Conservation (phyloP, 2,888 invertebrate species). For the Drosophila birchii region DNA sequence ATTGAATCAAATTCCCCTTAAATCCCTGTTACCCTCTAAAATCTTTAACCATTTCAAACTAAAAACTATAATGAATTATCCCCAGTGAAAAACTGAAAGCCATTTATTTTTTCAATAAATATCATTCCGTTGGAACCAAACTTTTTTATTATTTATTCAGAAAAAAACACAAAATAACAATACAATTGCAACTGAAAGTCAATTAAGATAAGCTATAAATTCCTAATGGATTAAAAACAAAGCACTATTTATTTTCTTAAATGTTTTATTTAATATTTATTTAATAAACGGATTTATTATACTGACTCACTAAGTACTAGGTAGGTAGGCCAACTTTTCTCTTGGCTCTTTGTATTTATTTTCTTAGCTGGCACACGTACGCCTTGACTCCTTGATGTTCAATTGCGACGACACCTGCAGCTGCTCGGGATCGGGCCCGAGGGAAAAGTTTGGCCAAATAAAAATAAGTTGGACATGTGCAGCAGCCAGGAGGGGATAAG, state of each 20-base stretch:
- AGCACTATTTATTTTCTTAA: not conserved
- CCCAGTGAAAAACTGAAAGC: not conserved
- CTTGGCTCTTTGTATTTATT: conserved; percentile 28
- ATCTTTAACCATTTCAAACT: too few relatives aligned
- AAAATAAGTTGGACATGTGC: conserved; percentile 17
- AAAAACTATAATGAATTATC: not conserved
- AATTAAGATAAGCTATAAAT: not conserved
- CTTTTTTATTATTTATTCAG: not conserved
- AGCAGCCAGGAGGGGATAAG: not conserved
- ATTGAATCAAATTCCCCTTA: not conserved
- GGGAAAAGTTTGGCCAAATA: conserved; percentile 38
- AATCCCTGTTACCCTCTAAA: not conserved
- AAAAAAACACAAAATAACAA: not conserved
- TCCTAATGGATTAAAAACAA: not conserved
- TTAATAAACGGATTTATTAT: not conserved
- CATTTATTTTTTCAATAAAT: not conserved
- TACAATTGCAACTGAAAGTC: not conserved
- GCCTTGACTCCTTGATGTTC: conserved; percentile 16
- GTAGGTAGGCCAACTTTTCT: conserved; percentile 1
- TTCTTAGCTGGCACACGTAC: conserved; percentile 39
- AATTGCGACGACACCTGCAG: conserved; percentile 48
- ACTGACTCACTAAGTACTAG: not conserved
- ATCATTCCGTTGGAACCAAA: not conserved
- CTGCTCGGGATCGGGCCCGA: conserved; percentile 31
- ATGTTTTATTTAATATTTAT: not conserved